Percentiles rank a stretch among this genome's conserved stretches.
phyloP scores from a whole-genome alignment of 2,113 vertebrate species.

The Leptobrachium ailaonicum region DNA sequence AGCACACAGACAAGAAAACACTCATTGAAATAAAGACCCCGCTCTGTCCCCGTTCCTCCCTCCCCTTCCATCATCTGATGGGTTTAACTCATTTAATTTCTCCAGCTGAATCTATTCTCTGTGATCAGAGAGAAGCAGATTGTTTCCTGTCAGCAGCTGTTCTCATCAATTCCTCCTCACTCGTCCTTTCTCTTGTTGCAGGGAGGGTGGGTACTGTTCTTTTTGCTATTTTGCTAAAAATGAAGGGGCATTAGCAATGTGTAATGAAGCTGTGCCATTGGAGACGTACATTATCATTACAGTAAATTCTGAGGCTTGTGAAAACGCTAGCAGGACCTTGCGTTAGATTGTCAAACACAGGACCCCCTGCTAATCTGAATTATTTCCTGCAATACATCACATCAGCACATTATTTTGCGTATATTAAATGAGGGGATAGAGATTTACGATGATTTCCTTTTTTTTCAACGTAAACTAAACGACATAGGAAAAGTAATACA shows the following conservation, averaged over 20 bases:
- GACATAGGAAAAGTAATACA: too few species aligned
- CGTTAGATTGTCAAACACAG: too few species aligned
- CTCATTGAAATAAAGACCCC: neutral
- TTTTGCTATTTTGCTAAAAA: neutral
- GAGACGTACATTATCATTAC: neutral
- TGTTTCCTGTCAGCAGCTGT: neutral
- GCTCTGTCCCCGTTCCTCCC: neutral
- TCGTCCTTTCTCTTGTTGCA: neutral
- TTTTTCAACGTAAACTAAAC: too few species aligned
- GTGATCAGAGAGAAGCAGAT: slow-evolving; percentile 11
- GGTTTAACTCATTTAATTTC: slow-evolving; percentile 8
- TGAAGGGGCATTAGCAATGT: neutral
- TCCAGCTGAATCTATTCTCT: neutral
- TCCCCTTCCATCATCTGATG: slow-evolving; percentile 1
- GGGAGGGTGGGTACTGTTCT: neutral
- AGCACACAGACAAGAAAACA: neutral
- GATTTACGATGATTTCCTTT: too few species aligned
- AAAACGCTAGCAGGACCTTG: neutral
- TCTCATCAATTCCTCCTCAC: neutral
- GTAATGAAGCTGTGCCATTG: neutral
- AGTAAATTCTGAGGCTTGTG: neutral
- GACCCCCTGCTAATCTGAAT: too few species aligned
- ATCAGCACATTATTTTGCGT: too few species aligned
- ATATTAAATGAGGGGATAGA: too few species aligned
- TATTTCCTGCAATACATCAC: too few species aligned